These are phyloP conservation scores for Harpagifer antarcticus DNA, from an alignment of 2,797 vertebrate genomes.

Conservation along the genomic window DNA sequence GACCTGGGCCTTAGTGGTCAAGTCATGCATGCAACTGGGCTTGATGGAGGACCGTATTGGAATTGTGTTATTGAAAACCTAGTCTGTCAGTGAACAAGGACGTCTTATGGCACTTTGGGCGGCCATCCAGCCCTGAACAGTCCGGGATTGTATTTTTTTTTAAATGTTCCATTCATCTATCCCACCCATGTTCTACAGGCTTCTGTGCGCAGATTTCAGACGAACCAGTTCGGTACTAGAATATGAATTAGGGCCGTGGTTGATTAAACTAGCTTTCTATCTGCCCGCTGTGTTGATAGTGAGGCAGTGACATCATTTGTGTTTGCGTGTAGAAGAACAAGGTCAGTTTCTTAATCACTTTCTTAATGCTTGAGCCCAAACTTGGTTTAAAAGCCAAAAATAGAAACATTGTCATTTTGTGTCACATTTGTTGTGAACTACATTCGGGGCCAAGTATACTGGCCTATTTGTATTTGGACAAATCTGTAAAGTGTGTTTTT, in stretches of 20 bases:
- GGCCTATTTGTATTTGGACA: conserved; percentile 20
- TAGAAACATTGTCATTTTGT: conserved; percentile 16
- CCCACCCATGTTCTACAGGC: conserved; percentile 81
- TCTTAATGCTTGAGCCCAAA: conserved; percentile 36
- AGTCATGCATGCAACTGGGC: conserved; percentile 70
- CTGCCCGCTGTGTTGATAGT: conserved; percentile 63
- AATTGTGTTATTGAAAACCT: conserved; percentile 83
- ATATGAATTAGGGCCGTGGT: conserved; percentile 79
- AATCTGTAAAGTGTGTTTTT: conserved; percentile 36
- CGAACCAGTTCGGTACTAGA: conserved; percentile 71
- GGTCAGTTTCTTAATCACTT: conserved; percentile 53
- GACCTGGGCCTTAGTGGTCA: conserved; percentile 69
- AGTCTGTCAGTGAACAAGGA: conserved; percentile 80
- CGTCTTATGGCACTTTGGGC: conserved; percentile 81
- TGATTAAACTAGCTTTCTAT: conserved; percentile 63
- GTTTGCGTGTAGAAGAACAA: conserved; percentile 49
- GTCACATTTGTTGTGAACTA: conserved; percentile 8
- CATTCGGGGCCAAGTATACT: conserved; percentile 18
- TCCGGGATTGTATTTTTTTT: conserved; percentile 85
- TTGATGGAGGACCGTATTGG: conserved; percentile 72
- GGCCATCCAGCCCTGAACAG: conserved; percentile 78
- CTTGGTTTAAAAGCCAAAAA: conserved; percentile 2
- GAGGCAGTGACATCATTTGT: conserved; percentile 76
- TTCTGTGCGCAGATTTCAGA: conserved; percentile 80
- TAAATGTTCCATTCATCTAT: conserved; percentile 86